Conservation (phyloP, 2,797 vertebrate species). For the Semotilus atromaculatus region DNA sequence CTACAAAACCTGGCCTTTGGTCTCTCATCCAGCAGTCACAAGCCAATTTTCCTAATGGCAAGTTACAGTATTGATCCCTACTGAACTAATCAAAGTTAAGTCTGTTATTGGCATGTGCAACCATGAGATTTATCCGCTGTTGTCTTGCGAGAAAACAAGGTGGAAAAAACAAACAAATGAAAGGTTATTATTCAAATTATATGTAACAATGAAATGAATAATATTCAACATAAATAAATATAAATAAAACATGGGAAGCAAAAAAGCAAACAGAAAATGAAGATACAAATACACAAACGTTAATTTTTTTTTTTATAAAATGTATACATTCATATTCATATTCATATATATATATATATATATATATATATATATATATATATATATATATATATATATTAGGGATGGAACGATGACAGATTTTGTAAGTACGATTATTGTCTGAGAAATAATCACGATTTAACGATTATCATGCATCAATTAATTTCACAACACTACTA, state of each 20-base stretch:
- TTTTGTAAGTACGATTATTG: too few species aligned
- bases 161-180: background rate
- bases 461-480: too few species aligned
- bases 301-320: too few species aligned
- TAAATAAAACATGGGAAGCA: background rate
- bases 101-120: constrained; percentile 11
- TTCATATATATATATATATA: too few species aligned
- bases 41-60: constrained; percentile 46
- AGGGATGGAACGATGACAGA: too few species aligned
- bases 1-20: constrained; percentile 27
- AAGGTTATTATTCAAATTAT: background rate
- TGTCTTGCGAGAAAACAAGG: background rate
- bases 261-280: background rate
- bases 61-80: constrained; percentile 28
- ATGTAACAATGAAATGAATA: background rate
- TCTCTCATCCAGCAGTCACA: constrained; percentile 23
- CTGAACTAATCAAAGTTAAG: constrained; percentile 11
- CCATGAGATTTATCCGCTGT: background rate
- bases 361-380: too few species aligned
- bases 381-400: too few species aligned
- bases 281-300: background rate
- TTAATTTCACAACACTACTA: too few species aligned
- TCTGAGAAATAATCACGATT: too few species aligned
- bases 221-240: background rate
- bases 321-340: too few species aligned